Base-by-base conservation (phyloP, 2,797 vertebrate genomes). In the Chelon labrosus region DNA sequence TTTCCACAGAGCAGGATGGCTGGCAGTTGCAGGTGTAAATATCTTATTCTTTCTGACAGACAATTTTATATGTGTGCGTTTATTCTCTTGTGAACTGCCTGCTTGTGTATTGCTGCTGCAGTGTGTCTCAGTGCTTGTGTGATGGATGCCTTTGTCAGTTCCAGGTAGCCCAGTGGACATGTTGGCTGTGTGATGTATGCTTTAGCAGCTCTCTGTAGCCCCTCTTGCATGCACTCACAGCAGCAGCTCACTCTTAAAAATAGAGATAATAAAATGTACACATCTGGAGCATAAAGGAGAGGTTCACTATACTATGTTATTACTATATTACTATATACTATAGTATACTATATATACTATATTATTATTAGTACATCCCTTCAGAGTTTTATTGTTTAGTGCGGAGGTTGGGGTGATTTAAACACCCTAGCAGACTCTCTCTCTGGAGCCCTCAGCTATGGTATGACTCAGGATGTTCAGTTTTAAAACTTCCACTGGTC, bases 81-180 rank as follows among this genome's bases (percentile, higher is more conserved):
- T 17, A 9, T 39, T 10, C 35, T 53, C 41, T 47, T 56, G 4
- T 72, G 8, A 4, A 49, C 46, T 19, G 9, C 20, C 42, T 17
- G 9, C 19, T 27, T 17, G 54, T 49, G 27, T 38, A 20, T 38
- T 19, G 55, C 55, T 38, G 57, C n/a, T 41, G 51, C 31, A 19
- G 44, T 56, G 3, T 22, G 14, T 60, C 11, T 41, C 39, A 7
- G 7, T 58, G 49, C 17, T 22, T 54, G 63, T 49, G 42, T 74
- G 77, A 80, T 85, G 41, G 52, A 75, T 70, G 61, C 10, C 16
- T 39, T 35, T 69, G 71, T 75, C 75, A 66, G 22, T 60, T 38
- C n/a, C 35, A 5, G 44, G 31, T 56, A 60, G 47, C 67, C 63
- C 44, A 49, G 3, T 61, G 51, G 54, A 79, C 57, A 51, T 59